Base-by-base conservation (phyloP, 37 sponge, comb jelly and placozoan species). In the Chondrilla cf. caribensis region DNA sequence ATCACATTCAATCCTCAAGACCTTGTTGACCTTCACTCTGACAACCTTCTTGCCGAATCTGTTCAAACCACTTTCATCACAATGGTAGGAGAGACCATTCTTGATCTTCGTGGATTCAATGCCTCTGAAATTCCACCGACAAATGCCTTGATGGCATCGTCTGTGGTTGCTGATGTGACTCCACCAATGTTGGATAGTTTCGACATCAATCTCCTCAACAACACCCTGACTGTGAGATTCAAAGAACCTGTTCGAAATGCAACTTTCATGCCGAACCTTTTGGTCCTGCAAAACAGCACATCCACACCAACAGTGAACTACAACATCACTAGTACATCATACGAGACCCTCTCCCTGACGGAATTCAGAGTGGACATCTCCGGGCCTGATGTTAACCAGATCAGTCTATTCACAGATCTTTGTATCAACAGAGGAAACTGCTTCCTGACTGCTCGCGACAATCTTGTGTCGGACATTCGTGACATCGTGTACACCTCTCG, bases 171-270 rank as follows among this genome's bases (percentile, higher is more conserved):
- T 3, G 97, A 96, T 78, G 54, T 32, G n/a, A 82, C 71, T 29
- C 81, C 94, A 29, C 97, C 97, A 41, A 18, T 22, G 26, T n/a
- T 96, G 0, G 28, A 35, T 3, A 31, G 31, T 14, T 96, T 90
- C 77, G 78, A 78, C 39, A 65, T 90, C 75, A 86, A 87, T 54
- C 87, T 96, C 26, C 70, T 85, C 42, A 85, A 87, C 58, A 90
- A 86, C 75, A 85, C 91, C 24, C 67, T 96, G 32, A 88, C 91
- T 22, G n/a, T 96, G 9, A 42, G 41, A 36, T 93, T 96, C 55
- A 81, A 64, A 83, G 97, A 96, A 43, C 88, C 97, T 38, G 89
- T 93, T 38, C 83, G 67, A 38, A 78, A 38, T 9, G 76, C 76
- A 29, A 70, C 91, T 38, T 84, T 93, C 37, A 79, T 84, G 65